Conservation (phyloP, 1,140 invertebrate species). For the Meloidogyne hapla region DNA sequence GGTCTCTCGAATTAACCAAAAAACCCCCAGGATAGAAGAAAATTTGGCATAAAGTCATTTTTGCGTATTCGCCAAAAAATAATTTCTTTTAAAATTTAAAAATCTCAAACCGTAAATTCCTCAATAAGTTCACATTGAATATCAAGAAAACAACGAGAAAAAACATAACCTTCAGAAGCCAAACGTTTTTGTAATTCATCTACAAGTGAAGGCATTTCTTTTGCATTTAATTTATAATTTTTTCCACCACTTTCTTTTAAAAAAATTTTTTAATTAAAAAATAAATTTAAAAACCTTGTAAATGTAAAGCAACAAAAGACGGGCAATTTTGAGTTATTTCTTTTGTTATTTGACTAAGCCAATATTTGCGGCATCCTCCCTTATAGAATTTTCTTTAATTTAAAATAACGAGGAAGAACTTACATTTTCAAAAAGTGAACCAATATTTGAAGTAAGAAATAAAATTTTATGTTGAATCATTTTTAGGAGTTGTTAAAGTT, state of each 20-base stretch:
- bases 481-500: not conserved
- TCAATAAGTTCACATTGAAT: conserved; percentile 39
- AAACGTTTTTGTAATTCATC: conserved; percentile 32
- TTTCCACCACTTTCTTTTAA: conserved; percentile 44
- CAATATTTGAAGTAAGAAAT: conserved; percentile 48
- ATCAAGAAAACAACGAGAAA: conserved; percentile 38
- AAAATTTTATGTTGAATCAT: conserved; percentile 24
- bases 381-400: not conserved
- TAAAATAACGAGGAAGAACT: not conserved
- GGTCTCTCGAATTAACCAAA: too few species aligned
- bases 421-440: conserved; percentile 45
- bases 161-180: not conserved
- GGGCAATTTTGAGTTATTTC: not conserved
- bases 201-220: conserved; percentile 36
- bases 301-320: conserved; percentile 15
- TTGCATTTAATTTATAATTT: conserved; percentile 39
- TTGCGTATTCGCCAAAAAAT: too few species aligned
- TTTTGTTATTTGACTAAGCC: conserved; percentile 30
- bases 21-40: too few species aligned
- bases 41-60: too few species aligned
- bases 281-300: conserved; percentile 12
- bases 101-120: conserved; percentile 38
- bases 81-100: not conserved
- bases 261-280: not conserved
- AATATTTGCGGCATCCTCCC: conserved; percentile 22